Percentiles rank a stretch among this genome's conserved stretches.
Conservation (phyloP, 2,888 invertebrate genomes). For the Laspeyria flexula region DNA sequence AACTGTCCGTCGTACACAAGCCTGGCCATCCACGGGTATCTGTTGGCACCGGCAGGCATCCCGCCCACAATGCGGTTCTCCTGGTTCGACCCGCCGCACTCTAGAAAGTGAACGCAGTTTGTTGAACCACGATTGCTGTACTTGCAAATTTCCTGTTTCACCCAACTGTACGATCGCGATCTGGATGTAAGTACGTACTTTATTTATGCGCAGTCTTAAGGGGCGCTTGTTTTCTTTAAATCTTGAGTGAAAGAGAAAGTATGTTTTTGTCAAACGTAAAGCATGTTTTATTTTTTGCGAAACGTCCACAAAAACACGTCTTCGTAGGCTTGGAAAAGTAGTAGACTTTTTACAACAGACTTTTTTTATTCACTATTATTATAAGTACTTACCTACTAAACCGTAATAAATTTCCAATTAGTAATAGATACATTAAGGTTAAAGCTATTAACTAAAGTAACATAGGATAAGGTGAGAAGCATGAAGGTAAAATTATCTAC, state of each 20-base stretch:
- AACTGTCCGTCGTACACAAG: slow-evolving; percentile 95
- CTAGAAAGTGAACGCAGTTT: slow-evolving; percentile 78
- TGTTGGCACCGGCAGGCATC: slow-evolving; percentile 91
- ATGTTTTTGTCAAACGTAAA: background rate
- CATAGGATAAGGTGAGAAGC: slow-evolving; percentile 20
- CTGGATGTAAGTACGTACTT: slow-evolving; percentile 16
- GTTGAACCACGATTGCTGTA: slow-evolving; percentile 54
- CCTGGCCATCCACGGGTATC: slow-evolving; percentile 95
- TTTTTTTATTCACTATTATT: background rate
- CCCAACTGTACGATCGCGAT: slow-evolving; percentile 28
- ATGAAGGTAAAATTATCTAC: slow-evolving; percentile 15
- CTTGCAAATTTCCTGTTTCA: slow-evolving; percentile 42
- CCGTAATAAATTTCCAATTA: background rate
- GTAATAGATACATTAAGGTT: background rate
- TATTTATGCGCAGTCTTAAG: slow-evolving; percentile 6
- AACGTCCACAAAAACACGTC: background rate
- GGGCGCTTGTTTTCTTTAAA: slow-evolving; percentile 1
- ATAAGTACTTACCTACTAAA: slow-evolving; percentile 1
- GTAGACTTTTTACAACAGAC: background rate
- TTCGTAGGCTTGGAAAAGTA: background rate
- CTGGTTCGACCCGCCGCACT: slow-evolving; percentile 93
- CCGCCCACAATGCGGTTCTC: slow-evolving; percentile 96
- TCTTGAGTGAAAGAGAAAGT: slow-evolving; percentile 2
- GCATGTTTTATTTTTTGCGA: background rate
- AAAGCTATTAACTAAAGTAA: background rate